A percentile compares a stretch with the other conserved stretches of the same genome.
Conservation (phyloP, 2,888 invertebrate genomes). For the Dicranocentrus wangi region DNA sequence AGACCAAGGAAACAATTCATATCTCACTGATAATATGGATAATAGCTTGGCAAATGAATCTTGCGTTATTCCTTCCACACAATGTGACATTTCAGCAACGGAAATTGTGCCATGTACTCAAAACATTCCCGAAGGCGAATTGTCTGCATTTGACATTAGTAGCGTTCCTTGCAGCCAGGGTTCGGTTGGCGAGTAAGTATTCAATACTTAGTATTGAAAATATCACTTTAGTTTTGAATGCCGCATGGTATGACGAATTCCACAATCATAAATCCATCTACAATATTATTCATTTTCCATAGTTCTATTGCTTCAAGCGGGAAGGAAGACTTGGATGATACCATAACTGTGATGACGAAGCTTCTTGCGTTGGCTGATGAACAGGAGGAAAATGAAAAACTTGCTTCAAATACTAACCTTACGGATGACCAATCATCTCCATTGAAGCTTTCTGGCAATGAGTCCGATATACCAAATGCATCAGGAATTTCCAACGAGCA, state of each 20-base stretch:
- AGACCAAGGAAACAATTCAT: not conserved
- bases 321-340: slow-evolving; percentile 65
- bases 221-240: not conserved
- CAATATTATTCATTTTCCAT: slow-evolving; percentile 11
- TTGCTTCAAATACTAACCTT: slow-evolving; percentile 1
- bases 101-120: slow-evolving; percentile 28
- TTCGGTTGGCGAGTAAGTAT: slow-evolving; percentile 32
- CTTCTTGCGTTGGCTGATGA: slow-evolving; percentile 62
- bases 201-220: not conserved
- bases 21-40: not conserved
- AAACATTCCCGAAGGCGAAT: not conserved
- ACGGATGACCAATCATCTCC: not conserved
- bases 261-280: not conserved
- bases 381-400: slow-evolving; percentile 57
- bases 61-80: slow-evolving; percentile 20
- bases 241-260: not conserved
- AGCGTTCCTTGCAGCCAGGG: slow-evolving; percentile 32
- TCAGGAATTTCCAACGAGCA: too few relatives aligned
- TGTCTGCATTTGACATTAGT: not conserved
- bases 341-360: slow-evolving; percentile 64
- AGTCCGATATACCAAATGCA: too few relatives aligned
- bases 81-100: not conserved
- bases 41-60: slow-evolving; percentile 10
- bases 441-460: not conserved
- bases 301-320: slow-evolving; percentile 19